Base-by-base conservation (phyloP, 2,113 vertebrate genomes). In the Gymnogyps californianus region DNA sequence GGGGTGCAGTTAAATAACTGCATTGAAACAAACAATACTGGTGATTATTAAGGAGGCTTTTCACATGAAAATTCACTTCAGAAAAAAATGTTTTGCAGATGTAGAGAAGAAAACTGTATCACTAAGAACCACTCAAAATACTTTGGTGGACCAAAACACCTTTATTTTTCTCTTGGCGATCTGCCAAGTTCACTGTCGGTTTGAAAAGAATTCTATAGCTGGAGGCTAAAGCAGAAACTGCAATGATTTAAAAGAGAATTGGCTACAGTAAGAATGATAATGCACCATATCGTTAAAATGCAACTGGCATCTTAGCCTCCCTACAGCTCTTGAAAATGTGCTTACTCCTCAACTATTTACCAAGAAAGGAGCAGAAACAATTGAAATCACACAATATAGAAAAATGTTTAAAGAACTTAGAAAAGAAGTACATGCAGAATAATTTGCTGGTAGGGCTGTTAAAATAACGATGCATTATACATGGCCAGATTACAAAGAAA, bases 201-300 rank as follows among this genome's bases (percentile, higher is more conserved):
- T 98, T 98, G 98, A 98, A 99, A 99, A 98, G 98, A 98, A 98
- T 98, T 98, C 98, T 98, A 98, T 98, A 98, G 98, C 98, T 98
- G 98, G 98, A 98, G 98, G 98, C 97, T 97, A 98, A 98, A 98
- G 98, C 97, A 98, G 97, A 98, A 98, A 98, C 98, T 97, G 94
- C 98, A 99, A 98, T 98, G 98, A 99, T 99, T 99, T 98, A 98
- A 98, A 99, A 98, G 98, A 98, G 98, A 99, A 99, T 98, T 98
- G 98, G 98, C 98, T 99, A 99, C 98, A 98, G 98, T 99, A 97
- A 93, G 97, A 97, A 96, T 97, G 97, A 98, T 98, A 98, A 98
- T 99, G 98, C 97, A 96, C 97, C 98, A 96, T 98, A 98, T 98
- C 98, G 98, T 99, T 99, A 98, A 99, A 98, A 99, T 99, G 98